These are phyloP conservation scores for Pinna nobilis DNA, from an alignment of 1,140 invertebrate species.

Conservation along the genomic window DNA sequence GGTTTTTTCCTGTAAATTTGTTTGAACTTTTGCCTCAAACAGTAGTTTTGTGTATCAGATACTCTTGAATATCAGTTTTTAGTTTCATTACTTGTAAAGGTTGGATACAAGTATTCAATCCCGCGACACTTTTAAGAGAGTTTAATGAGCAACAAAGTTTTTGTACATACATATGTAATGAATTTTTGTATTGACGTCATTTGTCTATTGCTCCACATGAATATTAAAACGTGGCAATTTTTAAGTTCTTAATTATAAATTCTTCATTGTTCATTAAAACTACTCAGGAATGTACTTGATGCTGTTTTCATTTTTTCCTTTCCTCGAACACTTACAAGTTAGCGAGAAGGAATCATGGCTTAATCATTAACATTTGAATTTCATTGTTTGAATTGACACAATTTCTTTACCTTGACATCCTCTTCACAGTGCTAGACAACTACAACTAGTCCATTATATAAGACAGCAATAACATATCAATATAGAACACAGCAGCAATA, in stretches of 20 bases:
- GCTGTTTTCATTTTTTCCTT: no score
- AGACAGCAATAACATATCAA: no score
- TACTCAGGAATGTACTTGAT: constrained; percentile 23
- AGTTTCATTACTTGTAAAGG: not conserved
- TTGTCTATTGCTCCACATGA: constrained; percentile 18
- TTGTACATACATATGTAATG: constrained; percentile 12
- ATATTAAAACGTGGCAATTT: not conserved
- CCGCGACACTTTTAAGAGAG: not conserved
- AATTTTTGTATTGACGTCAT: constrained; percentile 4
- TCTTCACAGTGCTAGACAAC: no score
- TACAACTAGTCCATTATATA: no score
- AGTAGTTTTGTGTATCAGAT: constrained; percentile 4
- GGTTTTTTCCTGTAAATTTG: not conserved
- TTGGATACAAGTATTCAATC: not conserved
- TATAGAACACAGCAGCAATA: no score
- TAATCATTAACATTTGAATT: no score
- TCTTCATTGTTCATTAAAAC: constrained; percentile 22
- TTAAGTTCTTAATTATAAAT: not conserved
- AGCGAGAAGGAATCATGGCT: no score
- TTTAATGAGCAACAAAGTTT: not conserved
- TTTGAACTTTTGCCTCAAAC: not conserved
- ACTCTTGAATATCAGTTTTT: constrained; percentile 6
- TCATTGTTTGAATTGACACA: no score
- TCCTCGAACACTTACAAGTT: no score
- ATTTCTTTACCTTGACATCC: no score